Conservation (phyloP, 2,888 invertebrate genomes). For the Melanostoma scalare region DNA sequence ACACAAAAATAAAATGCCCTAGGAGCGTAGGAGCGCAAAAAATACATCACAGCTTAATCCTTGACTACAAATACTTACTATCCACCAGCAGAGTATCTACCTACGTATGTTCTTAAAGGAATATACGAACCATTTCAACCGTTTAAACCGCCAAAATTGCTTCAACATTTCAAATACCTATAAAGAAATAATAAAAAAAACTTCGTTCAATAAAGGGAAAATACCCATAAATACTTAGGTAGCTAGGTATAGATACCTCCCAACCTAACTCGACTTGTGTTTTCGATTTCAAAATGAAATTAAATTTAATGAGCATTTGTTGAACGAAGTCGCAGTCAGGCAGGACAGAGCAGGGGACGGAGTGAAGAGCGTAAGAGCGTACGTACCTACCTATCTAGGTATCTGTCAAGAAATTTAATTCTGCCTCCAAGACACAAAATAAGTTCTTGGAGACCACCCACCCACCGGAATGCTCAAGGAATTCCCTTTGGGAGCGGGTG, state of each 20-base stretch:
- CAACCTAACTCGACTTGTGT: constrained; percentile 24
- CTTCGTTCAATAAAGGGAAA: constrained; percentile 29
- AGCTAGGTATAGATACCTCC: too few relatives aligned
- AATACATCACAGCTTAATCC: constrained; percentile 59
- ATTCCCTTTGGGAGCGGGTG: constrained; percentile 50
- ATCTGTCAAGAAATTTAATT: constrained; percentile 71
- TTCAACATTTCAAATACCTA: background rate
- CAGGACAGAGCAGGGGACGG: background rate
- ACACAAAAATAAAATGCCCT: background rate
- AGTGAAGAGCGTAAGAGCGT: background rate
- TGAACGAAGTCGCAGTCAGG: constrained; percentile 4
- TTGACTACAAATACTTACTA: constrained; percentile 67
- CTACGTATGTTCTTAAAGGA: constrained; percentile 20
- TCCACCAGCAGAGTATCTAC: constrained; percentile 40
- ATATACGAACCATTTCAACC: constrained; percentile 20
- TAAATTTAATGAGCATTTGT: constrained; percentile 68
- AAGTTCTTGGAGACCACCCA: constrained; percentile 60
- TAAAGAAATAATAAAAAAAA: background rate
- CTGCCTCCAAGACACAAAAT: constrained; percentile 69
- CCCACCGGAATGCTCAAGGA: constrained; percentile 58
- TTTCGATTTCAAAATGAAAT: constrained; percentile 72
- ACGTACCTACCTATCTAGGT: constrained; percentile 3
- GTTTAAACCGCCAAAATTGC: constrained; percentile 33
- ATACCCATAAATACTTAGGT: constrained; percentile 62
- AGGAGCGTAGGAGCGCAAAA: background rate